Percentiles rank a stretch among this genome's conserved stretches.
phyloP scores from a whole-genome alignment of 1,140 invertebrate genomes.

The Phenacoccus solenopsis region DNA sequence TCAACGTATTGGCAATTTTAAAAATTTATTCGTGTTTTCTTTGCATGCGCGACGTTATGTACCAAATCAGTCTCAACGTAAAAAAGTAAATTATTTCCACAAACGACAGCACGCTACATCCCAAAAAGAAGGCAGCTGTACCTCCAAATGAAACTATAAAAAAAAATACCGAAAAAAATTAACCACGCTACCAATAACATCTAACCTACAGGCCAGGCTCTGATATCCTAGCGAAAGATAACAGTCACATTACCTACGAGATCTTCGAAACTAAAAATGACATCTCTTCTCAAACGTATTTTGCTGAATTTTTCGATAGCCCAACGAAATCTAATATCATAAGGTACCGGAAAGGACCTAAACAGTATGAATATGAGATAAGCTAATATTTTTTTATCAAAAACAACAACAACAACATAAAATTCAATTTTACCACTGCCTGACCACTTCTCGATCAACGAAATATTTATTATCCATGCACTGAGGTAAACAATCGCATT shows the following conservation, averaged over 20 bases:
- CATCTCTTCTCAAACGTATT: slow-evolving; percentile 38
- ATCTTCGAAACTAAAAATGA: slow-evolving; percentile 44
- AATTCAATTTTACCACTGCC: slow-evolving; percentile 14
- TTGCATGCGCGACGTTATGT: not conserved
- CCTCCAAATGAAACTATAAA: slow-evolving; percentile 30
- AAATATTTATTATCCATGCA: slow-evolving; percentile 32
- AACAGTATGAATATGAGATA: not conserved
- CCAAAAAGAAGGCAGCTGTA: slow-evolving; percentile 29
- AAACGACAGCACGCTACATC: slow-evolving; percentile 30
- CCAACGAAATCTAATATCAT: slow-evolving; percentile 28
- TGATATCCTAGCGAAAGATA: not conserved
- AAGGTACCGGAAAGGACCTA: slow-evolving; percentile 27
- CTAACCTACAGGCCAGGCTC: not conserved
- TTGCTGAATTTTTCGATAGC: slow-evolving; percentile 29
- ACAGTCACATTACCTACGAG: slow-evolving; percentile 30
- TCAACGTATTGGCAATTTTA: too few relatives aligned
- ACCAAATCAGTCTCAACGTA: slow-evolving; percentile 27
- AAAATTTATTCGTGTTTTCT: too few relatives aligned
- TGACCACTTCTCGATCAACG: slow-evolving; percentile 11
- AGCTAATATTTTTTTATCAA: too few relatives aligned
- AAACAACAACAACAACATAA: not conserved
- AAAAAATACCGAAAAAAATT: not conserved
- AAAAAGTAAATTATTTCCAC: slow-evolving; percentile 30
- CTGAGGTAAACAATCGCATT: slow-evolving; percentile 33
- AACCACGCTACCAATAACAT: not conserved